Evolutionary conservation across 2,888 invertebrate genomes (phyloP).

Genomic region (Malthinus seriepunctatus): DNA sequence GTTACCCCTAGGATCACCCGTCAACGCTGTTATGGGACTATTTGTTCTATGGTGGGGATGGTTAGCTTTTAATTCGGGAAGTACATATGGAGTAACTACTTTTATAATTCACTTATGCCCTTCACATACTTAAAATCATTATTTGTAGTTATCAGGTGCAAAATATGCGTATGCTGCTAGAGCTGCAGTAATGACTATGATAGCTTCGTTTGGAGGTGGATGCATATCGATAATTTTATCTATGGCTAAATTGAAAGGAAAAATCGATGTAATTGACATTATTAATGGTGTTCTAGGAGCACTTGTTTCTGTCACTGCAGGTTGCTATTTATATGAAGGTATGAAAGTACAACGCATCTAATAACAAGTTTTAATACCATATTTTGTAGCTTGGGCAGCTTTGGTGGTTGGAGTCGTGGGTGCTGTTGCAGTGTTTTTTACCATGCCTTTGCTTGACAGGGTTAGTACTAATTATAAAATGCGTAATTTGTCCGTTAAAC

Average conservation of each 20-base stretch:
- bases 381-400: conserved; percentile 75
- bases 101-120: too few species aligned
- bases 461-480: conserved; percentile 33
- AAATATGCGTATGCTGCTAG: conserved; percentile 92
- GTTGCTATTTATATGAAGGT: conserved; percentile 79
- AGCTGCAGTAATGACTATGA: conserved; percentile 88
- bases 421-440: conserved; percentile 69
- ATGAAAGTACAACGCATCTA: neutral
- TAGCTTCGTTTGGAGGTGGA: conserved; percentile 90
- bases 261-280: conserved; percentile 81
- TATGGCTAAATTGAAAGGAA: conserved; percentile 66
- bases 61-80: conserved; percentile 94
- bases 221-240: conserved; percentile 69
- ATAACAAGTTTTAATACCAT: neutral
- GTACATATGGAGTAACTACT: conserved; percentile 72
- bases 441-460: conserved; percentile 76
- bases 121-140: neutral
- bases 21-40: conserved; percentile 88
- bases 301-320: conserved; percentile 85
- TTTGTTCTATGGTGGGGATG: conserved; percentile 97
- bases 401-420: conserved; percentile 81
- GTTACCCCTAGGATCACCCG: conserved; percentile 82
- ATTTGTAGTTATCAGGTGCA: conserved; percentile 67
- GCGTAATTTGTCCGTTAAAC: neutral
- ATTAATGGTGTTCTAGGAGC: conserved; percentile 89